Conservation (phyloP, 2,888 invertebrate genomes). For the Mycalesis mineus region DNA sequence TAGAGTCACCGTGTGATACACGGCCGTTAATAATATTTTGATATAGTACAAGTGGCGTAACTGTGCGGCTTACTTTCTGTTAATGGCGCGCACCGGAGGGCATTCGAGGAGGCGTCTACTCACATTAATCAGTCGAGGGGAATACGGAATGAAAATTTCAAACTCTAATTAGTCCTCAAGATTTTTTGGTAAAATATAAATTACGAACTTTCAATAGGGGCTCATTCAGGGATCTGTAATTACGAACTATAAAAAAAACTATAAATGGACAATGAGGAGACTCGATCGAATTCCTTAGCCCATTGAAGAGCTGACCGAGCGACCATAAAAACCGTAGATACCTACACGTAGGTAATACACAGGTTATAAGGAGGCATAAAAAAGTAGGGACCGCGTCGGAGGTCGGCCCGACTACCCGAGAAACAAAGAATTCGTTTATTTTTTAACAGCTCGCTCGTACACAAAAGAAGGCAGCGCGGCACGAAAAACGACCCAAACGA, state of each 20-base stretch:
- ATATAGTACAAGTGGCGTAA: constrained; percentile 1
- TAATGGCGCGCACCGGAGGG: too few relatives aligned
- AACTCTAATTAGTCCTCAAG: constrained; percentile 23
- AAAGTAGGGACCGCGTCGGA: constrained; percentile 76
- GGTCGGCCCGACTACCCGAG: constrained; percentile 77
- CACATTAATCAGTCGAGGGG: constrained; percentile 15
- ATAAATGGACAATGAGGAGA: constrained; percentile 61
- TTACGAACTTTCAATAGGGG: constrained; percentile 33
- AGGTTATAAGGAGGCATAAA: constrained; percentile 77
- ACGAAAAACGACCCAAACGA: constrained; percentile 75
- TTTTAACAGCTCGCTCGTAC: constrained; percentile 78
- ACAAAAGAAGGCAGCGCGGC: constrained; percentile 74
- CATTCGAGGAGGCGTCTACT: not conserved
- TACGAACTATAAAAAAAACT: constrained; percentile 38
- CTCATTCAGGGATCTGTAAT: constrained; percentile 40
- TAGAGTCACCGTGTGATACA: constrained; percentile 56
- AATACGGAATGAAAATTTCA: constrained; percentile 17
- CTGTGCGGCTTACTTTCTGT: constrained; percentile 4
- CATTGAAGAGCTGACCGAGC: constrained; percentile 76
- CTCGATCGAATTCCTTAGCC: constrained; percentile 77
- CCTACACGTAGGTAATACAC: constrained; percentile 78
- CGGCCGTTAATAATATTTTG: constrained; percentile 19
- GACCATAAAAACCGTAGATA: constrained; percentile 77
- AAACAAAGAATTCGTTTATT: constrained; percentile 78
- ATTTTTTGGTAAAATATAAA: constrained; percentile 27